Conservation (phyloP, 2,797 vertebrate genomes). For the Orientallactaga sibirica region DNA sequence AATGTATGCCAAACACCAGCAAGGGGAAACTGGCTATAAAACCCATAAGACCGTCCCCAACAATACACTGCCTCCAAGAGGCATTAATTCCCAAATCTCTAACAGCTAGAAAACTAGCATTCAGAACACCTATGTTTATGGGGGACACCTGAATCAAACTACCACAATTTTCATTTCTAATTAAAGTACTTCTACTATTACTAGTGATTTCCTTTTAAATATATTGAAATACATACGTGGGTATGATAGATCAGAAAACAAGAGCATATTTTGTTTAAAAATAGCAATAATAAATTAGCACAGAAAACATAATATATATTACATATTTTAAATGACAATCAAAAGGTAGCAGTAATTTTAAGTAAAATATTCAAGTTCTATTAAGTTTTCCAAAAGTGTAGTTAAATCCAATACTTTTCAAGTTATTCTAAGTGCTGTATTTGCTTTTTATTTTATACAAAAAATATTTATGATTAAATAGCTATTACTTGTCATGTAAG, state of each 20-base stretch:
- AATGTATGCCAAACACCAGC: too few species aligned
- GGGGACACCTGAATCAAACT: too few species aligned
- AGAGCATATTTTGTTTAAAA: constrained; percentile 22
- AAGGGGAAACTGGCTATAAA: too few species aligned
- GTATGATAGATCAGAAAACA: background rate
- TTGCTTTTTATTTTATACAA: constrained; percentile 1
- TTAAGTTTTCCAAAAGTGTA: constrained; percentile 39
- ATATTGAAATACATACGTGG: too few species aligned
- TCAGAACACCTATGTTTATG: too few species aligned
- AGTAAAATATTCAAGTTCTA: background rate
- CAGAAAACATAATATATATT: background rate
- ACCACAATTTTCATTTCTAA: too few species aligned
- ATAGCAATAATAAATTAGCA: constrained; percentile 23
- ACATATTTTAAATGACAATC: constrained; percentile 42
- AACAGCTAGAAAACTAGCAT: too few species aligned
- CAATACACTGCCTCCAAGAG: too few species aligned
- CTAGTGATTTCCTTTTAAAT: too few species aligned
- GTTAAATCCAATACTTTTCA: constrained; percentile 38
- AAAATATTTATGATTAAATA: constrained; percentile 15
- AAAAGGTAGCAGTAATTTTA: constrained; percentile 1
- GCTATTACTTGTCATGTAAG: background rate
- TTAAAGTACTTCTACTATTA: too few species aligned
- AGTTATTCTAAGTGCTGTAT: background rate
- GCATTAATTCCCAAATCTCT: too few species aligned
- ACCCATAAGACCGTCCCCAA: too few species aligned